Base-by-base conservation (phyloP, 2,888 invertebrate species). In the Xanthostigma xanthostigma region DNA sequence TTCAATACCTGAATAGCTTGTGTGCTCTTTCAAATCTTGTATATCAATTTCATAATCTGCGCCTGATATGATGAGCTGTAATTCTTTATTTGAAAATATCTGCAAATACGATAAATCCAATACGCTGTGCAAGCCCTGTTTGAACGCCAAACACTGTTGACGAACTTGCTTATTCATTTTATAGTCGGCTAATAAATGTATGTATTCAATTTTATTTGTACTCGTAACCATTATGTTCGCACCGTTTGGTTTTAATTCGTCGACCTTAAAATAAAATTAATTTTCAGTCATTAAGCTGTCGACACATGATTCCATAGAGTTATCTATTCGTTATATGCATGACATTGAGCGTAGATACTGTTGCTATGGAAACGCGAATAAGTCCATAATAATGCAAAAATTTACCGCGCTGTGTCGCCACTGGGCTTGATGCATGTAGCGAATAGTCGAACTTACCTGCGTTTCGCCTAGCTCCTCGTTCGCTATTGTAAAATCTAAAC, bases 1-100 rank as follows among this genome's bases (percentile, higher is more conserved):
- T 51, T 50, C 55, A 55, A 58, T 59, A 79, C 84, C 88, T 50
- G 83, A 83, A 63, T 97, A 97, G 59, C 83, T 83, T n/a, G 94
- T 92, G 63, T 95, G 79, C 39, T 74, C 71, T 60, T 79, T 81
- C 51, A 97, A 71, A 65, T 99, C 97, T 13, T 81, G 80, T 41
- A 97, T 71, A 67, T 98, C 94, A 37, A 99, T 89, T 45, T 95
- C 91, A 54, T 89, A 86, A 59, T 87, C 88, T 0, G 94, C 92
- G 0, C 97, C 97, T 0, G 96, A 95, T 53, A 98, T 89, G n/a
- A 99, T 76, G 49, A 92, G 84, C 67, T 97, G 95, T 50, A 99
- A 72, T 67, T 99, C 98, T 54, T 89, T 84, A 59, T 92, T 79
- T 59, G 84, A 87, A 70, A 98, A 98, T 80, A 98, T 86, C 49